Percentiles rank a stretch among this genome's conserved stretches.
Conservation (phyloP, 2,888 invertebrate species). For the Ernsta delagoae region DNA sequence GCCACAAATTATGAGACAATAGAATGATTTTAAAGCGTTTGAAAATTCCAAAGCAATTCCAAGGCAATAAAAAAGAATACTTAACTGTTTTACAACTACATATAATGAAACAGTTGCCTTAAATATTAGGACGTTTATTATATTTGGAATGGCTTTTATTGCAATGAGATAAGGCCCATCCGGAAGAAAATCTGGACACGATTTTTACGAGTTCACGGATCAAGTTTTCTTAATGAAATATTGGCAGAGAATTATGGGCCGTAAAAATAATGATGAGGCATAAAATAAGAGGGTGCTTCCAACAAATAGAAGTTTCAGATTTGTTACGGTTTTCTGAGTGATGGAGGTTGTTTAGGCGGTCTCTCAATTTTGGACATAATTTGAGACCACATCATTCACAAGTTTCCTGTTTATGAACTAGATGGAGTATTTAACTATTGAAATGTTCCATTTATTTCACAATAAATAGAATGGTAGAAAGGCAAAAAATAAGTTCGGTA, state of each 20-base stretch:
- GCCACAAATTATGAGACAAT: no score
- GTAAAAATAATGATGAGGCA: slow-evolving; percentile 57
- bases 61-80: no score
- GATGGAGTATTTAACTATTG: no score
- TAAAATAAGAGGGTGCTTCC: slow-evolving; percentile 49
- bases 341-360: not conserved
- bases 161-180: slow-evolving; percentile 28
- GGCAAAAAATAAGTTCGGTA: no score
- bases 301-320: slow-evolving; percentile 49
- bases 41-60: no score
- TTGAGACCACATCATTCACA: no score
- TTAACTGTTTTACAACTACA: no score
- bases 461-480: no score
- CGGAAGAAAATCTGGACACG: slow-evolving; percentile 32
- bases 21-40: no score
- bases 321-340: slow-evolving; percentile 38
- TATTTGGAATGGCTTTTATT: slow-evolving; percentile 23
- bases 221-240: slow-evolving; percentile 54
- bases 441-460: no score
- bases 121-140: slow-evolving; percentile 6
- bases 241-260: slow-evolving; percentile 45
- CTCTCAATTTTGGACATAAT: no score
- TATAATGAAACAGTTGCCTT: not conserved
- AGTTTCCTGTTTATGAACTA: no score
- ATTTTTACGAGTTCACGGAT: slow-evolving; percentile 28